phyloP scores from a whole-genome alignment of 2,113 vertebrate genomes.

The Tor tambroides region DNA sequence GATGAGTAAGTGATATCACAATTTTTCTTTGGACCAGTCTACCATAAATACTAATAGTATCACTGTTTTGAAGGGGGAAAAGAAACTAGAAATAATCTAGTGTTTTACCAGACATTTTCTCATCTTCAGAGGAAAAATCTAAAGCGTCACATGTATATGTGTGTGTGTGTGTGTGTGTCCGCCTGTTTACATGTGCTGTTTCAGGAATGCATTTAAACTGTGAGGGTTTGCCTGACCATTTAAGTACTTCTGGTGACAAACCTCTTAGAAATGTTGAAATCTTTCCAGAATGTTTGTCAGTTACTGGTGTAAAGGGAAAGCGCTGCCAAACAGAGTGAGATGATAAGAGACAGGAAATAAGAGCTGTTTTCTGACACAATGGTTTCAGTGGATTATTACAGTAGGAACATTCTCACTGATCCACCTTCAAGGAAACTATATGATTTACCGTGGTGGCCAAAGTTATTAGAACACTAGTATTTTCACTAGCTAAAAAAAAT shows the following conservation, averaged over 20 bases:
- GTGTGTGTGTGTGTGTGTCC: background rate
- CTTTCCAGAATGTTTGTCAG: background rate
- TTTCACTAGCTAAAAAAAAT: too few species aligned
- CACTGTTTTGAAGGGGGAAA: too few species aligned
- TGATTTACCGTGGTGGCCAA: too few species aligned
- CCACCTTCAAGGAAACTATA: background rate
- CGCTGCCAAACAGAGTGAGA: background rate
- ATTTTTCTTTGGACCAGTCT: background rate
- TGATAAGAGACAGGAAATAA: background rate
- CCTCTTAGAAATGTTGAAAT: constrained; percentile 3
- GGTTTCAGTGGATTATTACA: background rate
- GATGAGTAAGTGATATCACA: background rate
- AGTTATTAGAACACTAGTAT: too few species aligned
- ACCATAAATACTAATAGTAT: too few species aligned
- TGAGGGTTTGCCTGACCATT: background rate
- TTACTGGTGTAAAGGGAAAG: background rate
- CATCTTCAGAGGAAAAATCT: background rate
- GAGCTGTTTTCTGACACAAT: background rate
- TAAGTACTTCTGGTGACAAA: background rate
- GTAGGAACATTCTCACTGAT: background rate
- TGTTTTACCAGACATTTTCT: background rate
- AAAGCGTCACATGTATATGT: background rate
- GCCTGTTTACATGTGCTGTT: background rate
- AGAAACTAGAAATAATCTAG: too few species aligned
- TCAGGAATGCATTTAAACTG: background rate